phyloP scores from a whole-genome alignment of 2,113 vertebrate species.

The Gallinago undulata region DNA sequence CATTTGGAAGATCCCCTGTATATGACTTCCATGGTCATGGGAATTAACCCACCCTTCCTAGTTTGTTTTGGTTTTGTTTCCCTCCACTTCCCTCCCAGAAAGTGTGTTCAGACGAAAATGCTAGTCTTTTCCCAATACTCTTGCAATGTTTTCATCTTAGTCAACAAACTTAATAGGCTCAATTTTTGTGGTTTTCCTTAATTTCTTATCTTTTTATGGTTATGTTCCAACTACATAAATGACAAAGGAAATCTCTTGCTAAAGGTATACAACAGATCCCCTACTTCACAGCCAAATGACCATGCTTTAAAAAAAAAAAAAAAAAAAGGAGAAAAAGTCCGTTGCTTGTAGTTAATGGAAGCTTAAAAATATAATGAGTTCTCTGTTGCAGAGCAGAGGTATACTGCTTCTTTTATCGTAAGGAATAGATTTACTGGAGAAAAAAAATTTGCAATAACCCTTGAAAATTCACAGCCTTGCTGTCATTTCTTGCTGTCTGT shows the following conservation, averaged over 20 bases:
- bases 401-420: constrained; percentile 31
- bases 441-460: background rate
- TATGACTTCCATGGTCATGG: background rate
- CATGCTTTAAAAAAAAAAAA: background rate
- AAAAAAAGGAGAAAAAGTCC: background rate
- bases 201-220: background rate
- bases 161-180: background rate
- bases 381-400: constrained; percentile 47
- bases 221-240: background rate
- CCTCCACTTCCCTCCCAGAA: rapidly evolving
- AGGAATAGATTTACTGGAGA: constrained; percentile 27
- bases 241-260: background rate
- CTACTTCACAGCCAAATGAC: constrained; percentile 44
- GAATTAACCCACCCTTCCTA: background rate
- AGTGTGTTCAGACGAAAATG: background rate
- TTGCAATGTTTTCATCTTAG: background rate
- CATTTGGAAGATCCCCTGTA: background rate
- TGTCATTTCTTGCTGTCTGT: constrained; percentile 18
- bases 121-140: background rate
- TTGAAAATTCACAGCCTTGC: constrained; percentile 39
- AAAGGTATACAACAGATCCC: background rate
- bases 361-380: constrained; percentile 48
- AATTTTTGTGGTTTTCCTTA: background rate
- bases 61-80: background rate
- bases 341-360: constrained; percentile 57